Conservation (phyloP, 2,113 vertebrate genomes). For the Epinephelus lanceolatus region DNA sequence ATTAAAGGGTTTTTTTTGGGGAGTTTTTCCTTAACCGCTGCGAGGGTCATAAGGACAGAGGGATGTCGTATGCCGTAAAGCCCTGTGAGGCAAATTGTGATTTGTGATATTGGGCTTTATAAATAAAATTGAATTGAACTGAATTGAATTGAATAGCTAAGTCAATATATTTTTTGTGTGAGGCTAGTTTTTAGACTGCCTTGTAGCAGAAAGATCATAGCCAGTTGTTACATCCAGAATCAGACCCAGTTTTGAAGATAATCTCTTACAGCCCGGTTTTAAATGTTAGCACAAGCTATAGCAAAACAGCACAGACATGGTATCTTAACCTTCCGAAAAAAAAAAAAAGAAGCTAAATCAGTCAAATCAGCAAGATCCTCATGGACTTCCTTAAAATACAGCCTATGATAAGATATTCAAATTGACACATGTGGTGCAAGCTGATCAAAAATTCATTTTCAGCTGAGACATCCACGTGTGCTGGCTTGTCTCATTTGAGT, state of each 20-base stretch:
- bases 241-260: neutral
- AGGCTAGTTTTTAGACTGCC: neutral
- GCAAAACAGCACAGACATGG: neutral
- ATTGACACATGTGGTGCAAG: neutral
- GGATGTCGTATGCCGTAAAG: no score
- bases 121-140: no score
- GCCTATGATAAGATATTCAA: neutral
- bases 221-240: neutral
- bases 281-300: neutral
- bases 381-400: neutral
- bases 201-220: neutral
- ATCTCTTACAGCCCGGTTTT: neutral
- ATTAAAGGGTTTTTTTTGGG: no score
- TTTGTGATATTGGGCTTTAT: no score
- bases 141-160: no score
- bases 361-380: neutral
- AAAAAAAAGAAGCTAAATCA: neutral
- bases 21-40: no score
- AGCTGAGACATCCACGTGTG: neutral
- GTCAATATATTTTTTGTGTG: neutral
- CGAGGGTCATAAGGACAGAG: no score
- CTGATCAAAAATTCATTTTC: slow-evolving; percentile 13
- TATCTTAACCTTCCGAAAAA: neutral
- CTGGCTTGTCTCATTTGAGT: neutral
- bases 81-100: no score